Evolutionary conservation across 2,113 vertebrate genomes (phyloP).

Genomic region (Vombatus ursinus): DNA sequence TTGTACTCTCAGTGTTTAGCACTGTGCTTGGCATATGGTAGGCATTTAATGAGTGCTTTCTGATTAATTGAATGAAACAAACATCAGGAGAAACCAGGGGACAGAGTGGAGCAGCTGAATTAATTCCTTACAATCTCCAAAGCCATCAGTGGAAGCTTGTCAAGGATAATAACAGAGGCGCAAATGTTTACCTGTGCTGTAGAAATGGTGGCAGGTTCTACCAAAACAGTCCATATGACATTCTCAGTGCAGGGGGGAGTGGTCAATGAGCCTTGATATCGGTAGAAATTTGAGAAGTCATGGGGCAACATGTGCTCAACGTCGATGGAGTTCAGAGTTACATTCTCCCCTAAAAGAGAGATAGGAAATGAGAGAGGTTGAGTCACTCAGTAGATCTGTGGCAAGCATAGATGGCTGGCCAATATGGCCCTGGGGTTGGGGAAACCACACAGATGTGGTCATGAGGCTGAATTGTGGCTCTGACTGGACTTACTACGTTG

Average conservation of each 20-base stretch:
- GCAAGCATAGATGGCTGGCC: neutral
- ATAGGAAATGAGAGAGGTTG: neutral
- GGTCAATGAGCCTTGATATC: constrained; percentile 88
- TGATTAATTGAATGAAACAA: neutral
- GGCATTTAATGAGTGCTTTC: neutral
- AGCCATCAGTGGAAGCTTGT: neutral
- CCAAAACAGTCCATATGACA: constrained; percentile 88
- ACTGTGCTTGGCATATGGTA: neutral
- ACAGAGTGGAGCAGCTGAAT: neutral
- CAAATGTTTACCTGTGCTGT: constrained; percentile 83
- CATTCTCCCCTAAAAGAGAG: constrained; percentile 82
- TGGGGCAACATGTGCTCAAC: constrained; percentile 85
- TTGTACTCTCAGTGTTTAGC: neutral
- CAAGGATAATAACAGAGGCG: neutral
- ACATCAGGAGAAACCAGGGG: neutral
- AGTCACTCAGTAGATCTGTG: neutral
- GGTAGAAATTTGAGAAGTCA: constrained; percentile 84
- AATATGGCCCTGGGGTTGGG: neutral
- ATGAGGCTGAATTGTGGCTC: neutral
- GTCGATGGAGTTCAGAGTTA: constrained; percentile 77
- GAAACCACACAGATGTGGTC: neutral
- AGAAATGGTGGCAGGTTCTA: constrained; percentile 84
- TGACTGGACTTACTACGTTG: neutral
- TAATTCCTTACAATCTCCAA: neutral
- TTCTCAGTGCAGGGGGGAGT: constrained; percentile 90